Evolutionary conservation across 1,140 invertebrate genomes (phyloP).

Genomic region (Eriocheir sinensis): DNA sequence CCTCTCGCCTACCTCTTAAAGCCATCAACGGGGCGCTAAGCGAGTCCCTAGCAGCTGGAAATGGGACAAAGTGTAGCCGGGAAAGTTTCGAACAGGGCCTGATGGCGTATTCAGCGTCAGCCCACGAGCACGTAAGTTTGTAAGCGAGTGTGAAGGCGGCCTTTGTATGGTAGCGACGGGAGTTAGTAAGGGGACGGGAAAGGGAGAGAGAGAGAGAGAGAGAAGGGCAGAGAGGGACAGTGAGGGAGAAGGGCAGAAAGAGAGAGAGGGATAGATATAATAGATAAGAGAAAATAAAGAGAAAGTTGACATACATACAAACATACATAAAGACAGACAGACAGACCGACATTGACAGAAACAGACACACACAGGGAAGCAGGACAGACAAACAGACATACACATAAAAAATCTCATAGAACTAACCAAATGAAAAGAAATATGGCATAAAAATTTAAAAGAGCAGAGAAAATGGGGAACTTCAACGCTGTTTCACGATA

Average conservation of each 20-base stretch:
- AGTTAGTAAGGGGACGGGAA: background rate
- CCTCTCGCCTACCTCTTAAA: background rate
- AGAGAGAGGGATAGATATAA: background rate
- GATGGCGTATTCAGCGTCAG: background rate
- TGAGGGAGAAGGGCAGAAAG: slow-evolving; percentile 8
- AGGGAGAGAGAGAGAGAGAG: background rate
- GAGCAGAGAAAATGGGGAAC: no score
- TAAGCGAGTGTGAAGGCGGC: slow-evolving; percentile 1
- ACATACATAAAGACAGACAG: no score
- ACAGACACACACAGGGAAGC: background rate
- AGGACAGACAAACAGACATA: no score
- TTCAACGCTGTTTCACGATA: no score
- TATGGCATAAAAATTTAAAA: no score
- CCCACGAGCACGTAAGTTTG: background rate
- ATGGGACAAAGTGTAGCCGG: background rate
- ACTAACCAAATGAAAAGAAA: background rate
- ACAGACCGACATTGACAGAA: background rate
- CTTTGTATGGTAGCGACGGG: background rate
- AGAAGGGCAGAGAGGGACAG: background rate
- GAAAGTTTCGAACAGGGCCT: background rate
- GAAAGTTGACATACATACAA: background rate
- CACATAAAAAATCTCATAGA: no score
- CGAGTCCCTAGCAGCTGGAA: slow-evolving; percentile 11
- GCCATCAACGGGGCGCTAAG: background rate
- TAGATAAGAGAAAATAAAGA: background rate